Evolutionary conservation across 2,888 invertebrate genomes (phyloP), one percentile per base, ranked within the genome.

Genomic region (Diplolepis rosae): DNA sequence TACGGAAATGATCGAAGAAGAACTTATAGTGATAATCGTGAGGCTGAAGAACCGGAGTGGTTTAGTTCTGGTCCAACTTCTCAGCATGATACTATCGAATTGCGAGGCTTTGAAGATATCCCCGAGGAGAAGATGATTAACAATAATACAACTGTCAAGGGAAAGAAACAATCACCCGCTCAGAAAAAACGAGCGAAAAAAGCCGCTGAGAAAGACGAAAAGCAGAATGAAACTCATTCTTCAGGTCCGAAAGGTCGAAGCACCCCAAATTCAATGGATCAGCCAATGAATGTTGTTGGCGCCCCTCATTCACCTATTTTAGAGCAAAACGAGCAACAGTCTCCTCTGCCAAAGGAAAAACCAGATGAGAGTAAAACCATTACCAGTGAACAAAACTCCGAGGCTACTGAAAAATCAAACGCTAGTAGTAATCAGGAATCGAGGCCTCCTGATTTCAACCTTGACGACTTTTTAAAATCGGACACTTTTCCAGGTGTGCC

Each of bases 11-110:
- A 91, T 79, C 91, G 92, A 81, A 91, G 93, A 76, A 91, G 92
- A 79, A 87, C 87, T 7, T 87, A 85, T 65, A 87, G 84, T 70
- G 92, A 90, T 15, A 84, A 81, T 85, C 91, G 91, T 80, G 92
- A 91, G 72, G 92, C 92, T 80, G 95, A 95, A 79, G 96, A 96
- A 87, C 97, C 97, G 2, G 97, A 97, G 89, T 97, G 98, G 93
- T 95, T 94, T 85, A 95, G 94, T 83, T 94, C 94, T 73, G 98
- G 97, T 52, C 98, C 98, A 54, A 94, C 95, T 74, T 97, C 97
- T 74, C 95, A 97, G 87, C 90, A 94, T 84, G 98, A 98, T 83
- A 96, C 96, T 42, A 98, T 98, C 82, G 98, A 98, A 89, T 90
- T 98, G 80, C 93, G 95, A 61, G 98, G 98, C 18, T 98, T 98